phyloP scores from a whole-genome alignment of 2,113 vertebrate genomes.

The Lepus timidus region DNA sequence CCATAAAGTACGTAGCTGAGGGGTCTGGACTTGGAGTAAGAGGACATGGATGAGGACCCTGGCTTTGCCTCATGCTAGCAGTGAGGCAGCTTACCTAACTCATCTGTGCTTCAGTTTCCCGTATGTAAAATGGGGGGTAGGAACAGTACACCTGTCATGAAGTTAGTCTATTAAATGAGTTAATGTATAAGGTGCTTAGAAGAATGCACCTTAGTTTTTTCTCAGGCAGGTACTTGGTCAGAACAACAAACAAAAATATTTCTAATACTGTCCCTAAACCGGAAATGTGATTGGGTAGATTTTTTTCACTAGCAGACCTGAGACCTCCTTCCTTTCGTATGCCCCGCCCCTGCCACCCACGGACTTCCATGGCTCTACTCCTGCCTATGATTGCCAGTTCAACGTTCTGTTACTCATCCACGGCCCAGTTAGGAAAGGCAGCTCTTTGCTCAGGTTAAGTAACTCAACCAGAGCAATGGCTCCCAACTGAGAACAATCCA shows the following conservation, averaged over 20 bases:
- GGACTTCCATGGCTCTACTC: neutral
- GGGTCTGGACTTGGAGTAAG: neutral
- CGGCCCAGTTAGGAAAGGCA: neutral
- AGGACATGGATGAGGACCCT: neutral
- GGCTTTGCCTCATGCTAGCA: neutral
- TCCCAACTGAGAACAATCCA: neutral
- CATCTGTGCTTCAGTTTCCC: neutral
- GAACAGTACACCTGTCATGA: neutral
- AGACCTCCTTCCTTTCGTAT: neutral
- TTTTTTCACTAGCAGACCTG: neutral
- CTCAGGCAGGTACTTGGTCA: neutral
- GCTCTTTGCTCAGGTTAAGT: neutral
- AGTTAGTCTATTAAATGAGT: neutral
- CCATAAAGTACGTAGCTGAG: rapidly evolving
- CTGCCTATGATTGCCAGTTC: neutral
- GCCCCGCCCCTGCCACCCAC: neutral
- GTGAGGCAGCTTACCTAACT: neutral
- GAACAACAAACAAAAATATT: neutral
- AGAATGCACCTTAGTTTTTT: neutral
- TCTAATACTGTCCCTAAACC: neutral
- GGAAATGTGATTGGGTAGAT: neutral
- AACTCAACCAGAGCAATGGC: neutral
- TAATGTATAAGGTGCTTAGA: neutral
- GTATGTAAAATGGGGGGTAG: neutral
- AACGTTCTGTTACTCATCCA: neutral